Evolutionary conservation across 2,888 invertebrate species (phyloP).

Genomic region (Caradrina clavipalpis): DNA sequence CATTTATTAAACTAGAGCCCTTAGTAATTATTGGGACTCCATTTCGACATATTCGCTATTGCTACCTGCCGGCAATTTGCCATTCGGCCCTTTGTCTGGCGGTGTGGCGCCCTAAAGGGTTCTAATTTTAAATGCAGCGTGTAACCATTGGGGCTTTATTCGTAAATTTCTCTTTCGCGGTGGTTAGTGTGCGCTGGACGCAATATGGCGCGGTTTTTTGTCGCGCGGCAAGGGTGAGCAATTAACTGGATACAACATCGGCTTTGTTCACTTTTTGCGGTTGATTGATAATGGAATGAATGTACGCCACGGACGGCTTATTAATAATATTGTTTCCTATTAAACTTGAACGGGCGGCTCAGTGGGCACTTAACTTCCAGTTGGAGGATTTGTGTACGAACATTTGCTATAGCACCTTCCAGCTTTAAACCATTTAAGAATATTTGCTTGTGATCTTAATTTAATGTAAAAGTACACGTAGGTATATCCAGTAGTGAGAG

Average conservation of each 20-base stretch:
- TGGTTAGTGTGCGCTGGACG: constrained; percentile 88
- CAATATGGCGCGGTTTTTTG: constrained; percentile 87
- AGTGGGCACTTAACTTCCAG: not conserved
- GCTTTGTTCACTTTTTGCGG: constrained; percentile 85
- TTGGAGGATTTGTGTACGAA: not conserved
- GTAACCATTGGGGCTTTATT: constrained; percentile 89
- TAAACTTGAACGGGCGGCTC: constrained; percentile 7
- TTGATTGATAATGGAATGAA: constrained; percentile 78
- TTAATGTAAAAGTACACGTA: constrained; percentile 14
- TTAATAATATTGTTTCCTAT: constrained; percentile 43
- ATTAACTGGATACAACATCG: constrained; percentile 84
- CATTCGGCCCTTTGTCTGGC: constrained; percentile 90
- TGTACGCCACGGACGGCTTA: constrained; percentile 57
- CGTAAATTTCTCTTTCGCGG: constrained; percentile 90
- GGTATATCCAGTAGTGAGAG: not conserved
- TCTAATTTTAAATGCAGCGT: constrained; percentile 90
- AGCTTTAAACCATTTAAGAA: not conserved
- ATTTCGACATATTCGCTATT: constrained; percentile 89
- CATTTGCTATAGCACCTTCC: not conserved
- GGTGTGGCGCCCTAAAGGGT: constrained; percentile 91
- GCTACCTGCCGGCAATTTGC: constrained; percentile 91
- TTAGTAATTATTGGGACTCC: constrained; percentile 88
- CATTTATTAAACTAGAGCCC: constrained; percentile 90
- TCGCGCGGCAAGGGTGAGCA: constrained; percentile 85
- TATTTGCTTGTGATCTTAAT: not conserved